Evolutionary conservation across 1,140 invertebrate species (phyloP).

Genomic region (Alviniconcha marisindica): DNA sequence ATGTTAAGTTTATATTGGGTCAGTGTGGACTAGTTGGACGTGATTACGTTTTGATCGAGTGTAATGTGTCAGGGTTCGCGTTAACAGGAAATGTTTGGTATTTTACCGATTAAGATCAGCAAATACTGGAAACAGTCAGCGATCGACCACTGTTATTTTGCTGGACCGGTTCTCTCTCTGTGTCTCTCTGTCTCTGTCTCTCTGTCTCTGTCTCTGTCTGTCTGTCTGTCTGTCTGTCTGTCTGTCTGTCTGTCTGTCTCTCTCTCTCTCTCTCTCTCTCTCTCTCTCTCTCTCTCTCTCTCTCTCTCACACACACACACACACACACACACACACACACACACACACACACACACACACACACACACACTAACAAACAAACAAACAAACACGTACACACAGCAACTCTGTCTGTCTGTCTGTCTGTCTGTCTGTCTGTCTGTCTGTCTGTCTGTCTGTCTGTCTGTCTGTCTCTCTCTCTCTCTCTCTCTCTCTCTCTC

Average conservation of each 20-base stretch:
- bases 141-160: too few relatives aligned
- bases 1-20: too few relatives aligned
- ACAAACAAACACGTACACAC: neutral
- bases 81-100: too few relatives aligned
- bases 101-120: too few relatives aligned
- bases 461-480: neutral
- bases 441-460: neutral
- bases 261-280: constrained; percentile 11
- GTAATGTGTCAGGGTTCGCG: too few relatives aligned
- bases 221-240: neutral
- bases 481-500: too few relatives aligned
- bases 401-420: neutral
- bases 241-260: neutral
- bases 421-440: neutral
- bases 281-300: constrained; percentile 5
- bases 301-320: constrained; percentile 3
- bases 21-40: too few relatives aligned
- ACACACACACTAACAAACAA: neutral
- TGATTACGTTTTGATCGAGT: too few relatives aligned
- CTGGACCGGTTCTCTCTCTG: neutral
- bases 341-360: neutral
- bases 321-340: neutral
- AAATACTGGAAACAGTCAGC: too few relatives aligned
- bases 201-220: neutral
- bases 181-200: neutral